These are phyloP conservation scores for Centropristis striata DNA, from an alignment of 2,113 vertebrate genomes.

Conservation along the genomic window DNA sequence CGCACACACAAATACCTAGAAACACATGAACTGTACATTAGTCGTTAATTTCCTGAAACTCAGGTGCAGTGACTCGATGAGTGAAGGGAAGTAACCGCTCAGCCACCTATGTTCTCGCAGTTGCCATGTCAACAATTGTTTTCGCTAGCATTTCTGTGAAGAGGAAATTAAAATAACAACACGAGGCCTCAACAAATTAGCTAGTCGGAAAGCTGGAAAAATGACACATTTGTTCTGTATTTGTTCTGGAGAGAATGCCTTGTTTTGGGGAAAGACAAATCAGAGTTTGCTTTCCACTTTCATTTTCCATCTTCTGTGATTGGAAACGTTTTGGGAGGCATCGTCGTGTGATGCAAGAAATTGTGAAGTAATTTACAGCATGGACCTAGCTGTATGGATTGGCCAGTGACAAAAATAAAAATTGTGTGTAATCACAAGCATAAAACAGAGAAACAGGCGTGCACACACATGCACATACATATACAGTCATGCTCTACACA, in stretches of 20 bases:
- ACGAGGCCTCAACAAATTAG: conserved; percentile 58
- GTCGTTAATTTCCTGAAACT: conserved; percentile 9
- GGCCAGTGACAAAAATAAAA: too few species aligned
- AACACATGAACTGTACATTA: conserved; percentile 9
- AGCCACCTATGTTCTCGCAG: conserved; percentile 30
- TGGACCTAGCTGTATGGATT: neutral
- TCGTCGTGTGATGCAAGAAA: conserved; percentile 23
- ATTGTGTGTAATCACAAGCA: too few species aligned
- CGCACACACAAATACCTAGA: neutral
- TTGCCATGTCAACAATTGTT: conserved; percentile 65
- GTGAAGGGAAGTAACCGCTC: conserved; percentile 40
- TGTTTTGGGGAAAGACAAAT: conserved; percentile 53
- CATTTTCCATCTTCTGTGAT: conserved; percentile 49
- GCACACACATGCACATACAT: neutral
- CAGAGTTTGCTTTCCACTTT: conserved; percentile 44
- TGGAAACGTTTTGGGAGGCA: conserved; percentile 34
- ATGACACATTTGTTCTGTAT: conserved; percentile 69
- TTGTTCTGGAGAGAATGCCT: conserved; percentile 53
- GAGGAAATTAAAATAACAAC: conserved; percentile 70
- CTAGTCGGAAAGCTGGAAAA: conserved; percentile 55
- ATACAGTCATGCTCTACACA: neutral
- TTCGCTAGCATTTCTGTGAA: conserved; percentile 58
- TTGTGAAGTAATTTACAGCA: conserved; percentile 1
- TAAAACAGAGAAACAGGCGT: neutral
- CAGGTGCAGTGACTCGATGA: neutral